Percentiles rank a stretch among this genome's conserved stretches.
phyloP scores from a whole-genome alignment of 2,888 invertebrate genomes.

The Nomada goodeniana region DNA sequence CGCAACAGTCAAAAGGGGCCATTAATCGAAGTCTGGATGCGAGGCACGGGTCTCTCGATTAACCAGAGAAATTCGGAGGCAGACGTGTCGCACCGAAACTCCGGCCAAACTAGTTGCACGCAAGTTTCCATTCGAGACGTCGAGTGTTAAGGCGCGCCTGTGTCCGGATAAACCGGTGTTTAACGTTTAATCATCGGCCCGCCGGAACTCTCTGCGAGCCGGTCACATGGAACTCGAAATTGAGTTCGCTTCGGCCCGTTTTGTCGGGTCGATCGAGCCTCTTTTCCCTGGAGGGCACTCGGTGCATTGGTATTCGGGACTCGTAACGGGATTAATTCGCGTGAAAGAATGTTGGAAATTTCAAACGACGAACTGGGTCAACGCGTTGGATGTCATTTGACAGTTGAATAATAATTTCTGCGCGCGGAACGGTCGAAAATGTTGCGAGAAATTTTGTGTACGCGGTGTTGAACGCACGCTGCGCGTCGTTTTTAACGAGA shows the following conservation, averaged over 20 bases:
- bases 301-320: too few species aligned
- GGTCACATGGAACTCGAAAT: constrained; percentile 19
- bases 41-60: constrained; percentile 47
- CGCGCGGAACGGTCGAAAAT: too few species aligned
- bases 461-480: too few species aligned
- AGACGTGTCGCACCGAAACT: constrained; percentile 28
- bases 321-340: too few species aligned
- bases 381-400: too few species aligned
- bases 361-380: too few species aligned
- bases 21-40: constrained; percentile 39
- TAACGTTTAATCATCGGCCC: constrained; percentile 35
- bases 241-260: constrained; percentile 21
- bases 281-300: too few species aligned
- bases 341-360: too few species aligned
- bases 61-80: constrained; percentile 38
- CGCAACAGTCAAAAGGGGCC: too few species aligned
- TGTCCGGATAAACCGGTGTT: constrained; percentile 30
- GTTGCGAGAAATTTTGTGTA: too few species aligned
- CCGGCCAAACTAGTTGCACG: constrained; percentile 47
- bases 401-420: too few species aligned
- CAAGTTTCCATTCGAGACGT: constrained; percentile 53
- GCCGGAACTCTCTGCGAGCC: background rate
- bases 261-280: constrained; percentile 1
- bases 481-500: too few species aligned
- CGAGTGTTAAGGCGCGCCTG: constrained; percentile 37